Conservation (phyloP, 1,140 invertebrate genomes). For the Drosophila baimaii region DNA sequence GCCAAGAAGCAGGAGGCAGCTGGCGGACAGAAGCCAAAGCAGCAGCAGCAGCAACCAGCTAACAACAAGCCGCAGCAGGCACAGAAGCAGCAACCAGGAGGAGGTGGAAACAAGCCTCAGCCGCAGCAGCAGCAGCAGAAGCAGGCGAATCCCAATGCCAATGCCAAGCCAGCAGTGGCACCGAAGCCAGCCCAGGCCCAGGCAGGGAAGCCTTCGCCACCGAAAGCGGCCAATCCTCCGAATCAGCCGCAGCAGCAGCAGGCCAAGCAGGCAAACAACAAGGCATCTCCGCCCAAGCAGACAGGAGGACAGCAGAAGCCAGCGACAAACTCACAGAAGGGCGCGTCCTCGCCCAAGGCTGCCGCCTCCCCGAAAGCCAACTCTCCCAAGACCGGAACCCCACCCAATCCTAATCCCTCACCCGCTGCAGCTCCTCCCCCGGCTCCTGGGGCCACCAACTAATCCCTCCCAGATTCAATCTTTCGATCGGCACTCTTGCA, state of each 20-base stretch:
- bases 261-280: slow-evolving; percentile 33
- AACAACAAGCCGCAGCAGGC: slow-evolving; percentile 32
- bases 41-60: slow-evolving; percentile 37
- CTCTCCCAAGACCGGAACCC: slow-evolving; percentile 57
- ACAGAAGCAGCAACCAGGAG: slow-evolving; percentile 34
- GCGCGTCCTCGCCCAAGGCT: slow-evolving; percentile 52
- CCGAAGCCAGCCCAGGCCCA: slow-evolving; percentile 32
- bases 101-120: slow-evolving; percentile 28
- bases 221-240: slow-evolving; percentile 15
- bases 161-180: slow-evolving; percentile 37
- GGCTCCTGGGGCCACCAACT: slow-evolving; percentile 45
- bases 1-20: slow-evolving; percentile 49
- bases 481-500: slow-evolving; percentile 38
- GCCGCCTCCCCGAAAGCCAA: slow-evolving; percentile 45
- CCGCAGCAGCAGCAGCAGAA: slow-evolving; percentile 50
- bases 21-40: slow-evolving; percentile 44
- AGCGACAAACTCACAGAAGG: slow-evolving; percentile 48
- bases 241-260: slow-evolving; percentile 37
- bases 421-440: slow-evolving; percentile 8
- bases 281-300: slow-evolving; percentile 63
- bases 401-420: slow-evolving; percentile 34
- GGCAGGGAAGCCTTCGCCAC: slow-evolving; percentile 27
- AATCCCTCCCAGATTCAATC: slow-evolving; percentile 14
- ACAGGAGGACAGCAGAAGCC: slow-evolving; percentile 55
- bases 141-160: slow-evolving; percentile 37